These are phyloP conservation scores for Ranitomeya imitator DNA, from an alignment of 2,113 vertebrate species.

Conservation along the genomic window DNA sequence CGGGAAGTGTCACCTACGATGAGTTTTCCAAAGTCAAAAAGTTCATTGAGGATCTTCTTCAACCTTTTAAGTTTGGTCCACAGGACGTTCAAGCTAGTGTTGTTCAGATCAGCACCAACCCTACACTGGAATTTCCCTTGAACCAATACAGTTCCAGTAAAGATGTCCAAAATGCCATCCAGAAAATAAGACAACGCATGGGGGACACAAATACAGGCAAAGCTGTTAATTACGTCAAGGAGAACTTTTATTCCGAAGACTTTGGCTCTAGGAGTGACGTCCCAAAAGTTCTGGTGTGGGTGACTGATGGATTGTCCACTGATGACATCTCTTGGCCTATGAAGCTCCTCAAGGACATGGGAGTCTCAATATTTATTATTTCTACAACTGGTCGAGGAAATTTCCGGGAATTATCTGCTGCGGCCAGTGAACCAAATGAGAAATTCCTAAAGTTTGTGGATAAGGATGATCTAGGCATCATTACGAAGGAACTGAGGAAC, in stretches of 20 bases:
- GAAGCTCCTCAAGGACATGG: slow-evolving; percentile 80
- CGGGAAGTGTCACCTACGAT: slow-evolving; percentile 88
- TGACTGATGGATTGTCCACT: slow-evolving; percentile 90
- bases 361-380: slow-evolving; percentile 84
- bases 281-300: slow-evolving; percentile 91
- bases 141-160: slow-evolving; percentile 64
- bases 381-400: slow-evolving; percentile 85
- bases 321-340: slow-evolving; percentile 83
- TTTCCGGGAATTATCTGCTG: slow-evolving; percentile 79
- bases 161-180: slow-evolving; percentile 73
- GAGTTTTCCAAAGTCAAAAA: slow-evolving; percentile 85
- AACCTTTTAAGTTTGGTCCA: slow-evolving; percentile 81
- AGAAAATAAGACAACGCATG: slow-evolving; percentile 75
- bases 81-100: slow-evolving; percentile 82
- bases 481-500: slow-evolving; percentile 79
- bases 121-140: slow-evolving; percentile 86
- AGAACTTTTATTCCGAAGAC: slow-evolving; percentile 69
- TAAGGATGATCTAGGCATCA: slow-evolving; percentile 88
- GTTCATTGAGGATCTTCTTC: slow-evolving; percentile 86
- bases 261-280: slow-evolving; percentile 73
- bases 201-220: slow-evolving; percentile 91
- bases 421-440: slow-evolving; percentile 79
- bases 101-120: slow-evolving; percentile 86
- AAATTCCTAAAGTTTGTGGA: slow-evolving; percentile 89
- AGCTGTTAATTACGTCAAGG: slow-evolving; percentile 77